Evolutionary conservation across 2,797 vertebrate genomes (phyloP).

Genomic region (Nyctalus aviator): DNA sequence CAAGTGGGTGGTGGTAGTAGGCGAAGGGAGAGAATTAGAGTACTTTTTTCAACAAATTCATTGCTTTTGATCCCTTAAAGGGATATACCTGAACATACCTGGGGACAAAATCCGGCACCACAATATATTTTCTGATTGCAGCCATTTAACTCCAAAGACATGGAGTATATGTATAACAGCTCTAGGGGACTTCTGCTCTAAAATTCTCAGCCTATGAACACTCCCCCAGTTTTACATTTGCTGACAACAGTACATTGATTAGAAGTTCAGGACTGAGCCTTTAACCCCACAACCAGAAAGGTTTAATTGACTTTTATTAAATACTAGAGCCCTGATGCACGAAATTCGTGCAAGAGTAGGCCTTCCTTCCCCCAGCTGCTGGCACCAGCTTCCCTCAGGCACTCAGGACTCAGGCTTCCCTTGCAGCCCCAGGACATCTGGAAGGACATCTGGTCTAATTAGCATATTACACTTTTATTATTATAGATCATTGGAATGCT

Average conservation of each 20-base stretch:
- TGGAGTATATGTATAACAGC: background rate
- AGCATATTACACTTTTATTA: too few species aligned
- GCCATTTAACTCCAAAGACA: conserved; percentile 35
- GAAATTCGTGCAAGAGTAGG: too few species aligned
- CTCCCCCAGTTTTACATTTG: conserved; percentile 41
- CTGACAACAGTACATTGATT: conserved; percentile 10
- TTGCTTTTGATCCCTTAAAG: conserved; percentile 55
- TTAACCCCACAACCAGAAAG: background rate
- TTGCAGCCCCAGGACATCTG: too few species aligned
- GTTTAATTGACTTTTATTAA: conserved; percentile 32
- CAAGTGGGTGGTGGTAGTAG: background rate
- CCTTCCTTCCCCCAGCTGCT: too few species aligned
- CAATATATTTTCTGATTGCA: conserved; percentile 42
- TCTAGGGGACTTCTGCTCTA: conserved; percentile 35
- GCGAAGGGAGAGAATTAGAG: conserved; percentile 20
- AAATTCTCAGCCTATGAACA: conserved; percentile 11
- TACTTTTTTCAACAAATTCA: conserved; percentile 35
- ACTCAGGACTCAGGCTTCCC: too few species aligned
- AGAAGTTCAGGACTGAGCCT: background rate
- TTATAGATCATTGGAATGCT: conserved; percentile 1
- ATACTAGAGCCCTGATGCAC: background rate
- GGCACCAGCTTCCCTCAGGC: too few species aligned
- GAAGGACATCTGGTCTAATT: too few species aligned
- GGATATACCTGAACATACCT: conserved; percentile 12
- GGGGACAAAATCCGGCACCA: background rate